These are phyloP conservation scores for Eristalis arbustorum DNA, from an alignment of 2,888 invertebrate genomes.

Conservation along the genomic window DNA sequence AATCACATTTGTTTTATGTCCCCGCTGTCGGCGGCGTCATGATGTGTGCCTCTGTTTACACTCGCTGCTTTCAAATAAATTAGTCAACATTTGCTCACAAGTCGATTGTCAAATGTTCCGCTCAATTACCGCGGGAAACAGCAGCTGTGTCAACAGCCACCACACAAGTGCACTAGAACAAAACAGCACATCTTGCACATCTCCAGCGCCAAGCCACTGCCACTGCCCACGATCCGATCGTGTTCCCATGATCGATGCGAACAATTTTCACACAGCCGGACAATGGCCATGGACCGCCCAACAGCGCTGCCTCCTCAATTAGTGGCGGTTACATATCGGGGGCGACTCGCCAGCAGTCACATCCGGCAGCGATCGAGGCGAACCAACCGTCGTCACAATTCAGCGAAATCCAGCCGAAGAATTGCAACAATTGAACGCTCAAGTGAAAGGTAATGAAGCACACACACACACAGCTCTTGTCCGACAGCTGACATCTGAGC, in stretches of 20 bases:
- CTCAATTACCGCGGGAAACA: neutral
- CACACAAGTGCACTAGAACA: neutral
- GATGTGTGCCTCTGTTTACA: neutral
- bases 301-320: conserved; percentile 42
- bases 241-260: neutral
- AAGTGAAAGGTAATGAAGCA: conserved; percentile 66
- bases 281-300: neutral
- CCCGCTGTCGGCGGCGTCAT: neutral
- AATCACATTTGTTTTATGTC: neutral
- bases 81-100: neutral
- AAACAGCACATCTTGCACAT: conserved; percentile 3
- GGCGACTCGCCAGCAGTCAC: conserved; percentile 39
- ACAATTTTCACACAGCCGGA: neutral
- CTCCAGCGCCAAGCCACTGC: neutral
- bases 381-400: too few relatives aligned
- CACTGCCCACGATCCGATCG: neutral
- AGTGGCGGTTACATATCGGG: conserved; percentile 41
- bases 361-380: conserved; percentile 59
- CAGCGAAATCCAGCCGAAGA: conserved; percentile 3
- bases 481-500: conserved; percentile 36
- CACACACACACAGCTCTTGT: conserved; percentile 49
- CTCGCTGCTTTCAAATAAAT: neutral
- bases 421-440: conserved; percentile 54
- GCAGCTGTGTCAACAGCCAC: conserved; percentile 25
- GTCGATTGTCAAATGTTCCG: neutral